A percentile compares a stretch with the other conserved stretches of the same genome.
Conservation (phyloP, 1,140 invertebrate species). For the Drosophila grimshawi region DNA sequence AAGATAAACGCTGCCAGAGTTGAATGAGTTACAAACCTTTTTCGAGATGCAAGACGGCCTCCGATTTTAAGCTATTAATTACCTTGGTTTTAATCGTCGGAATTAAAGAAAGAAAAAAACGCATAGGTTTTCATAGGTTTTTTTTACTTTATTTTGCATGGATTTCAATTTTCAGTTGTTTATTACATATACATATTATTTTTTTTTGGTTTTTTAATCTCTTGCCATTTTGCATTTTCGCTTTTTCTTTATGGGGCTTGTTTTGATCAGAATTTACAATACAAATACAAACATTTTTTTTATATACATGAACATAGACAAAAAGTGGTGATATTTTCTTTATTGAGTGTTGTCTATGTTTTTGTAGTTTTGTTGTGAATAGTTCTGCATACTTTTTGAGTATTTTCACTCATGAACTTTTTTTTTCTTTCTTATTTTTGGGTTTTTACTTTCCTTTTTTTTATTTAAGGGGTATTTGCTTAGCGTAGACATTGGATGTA, state of each 20-base stretch:
- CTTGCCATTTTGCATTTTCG: conserved; percentile 13
- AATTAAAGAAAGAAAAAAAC: not conserved
- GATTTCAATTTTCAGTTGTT: not conserved
- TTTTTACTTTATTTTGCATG: conserved; percentile 14
- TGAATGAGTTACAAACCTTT: too few relatives aligned
- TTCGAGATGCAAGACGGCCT: too few relatives aligned
- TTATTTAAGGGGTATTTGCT: conserved; percentile 39
- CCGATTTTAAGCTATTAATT: too few relatives aligned
- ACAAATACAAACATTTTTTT: conserved; percentile 22
- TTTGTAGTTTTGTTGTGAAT: not conserved
- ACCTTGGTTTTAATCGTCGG: too few relatives aligned
- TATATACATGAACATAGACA: conserved; percentile 35
- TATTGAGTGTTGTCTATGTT: conserved; percentile 2
- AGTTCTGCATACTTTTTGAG: conserved; percentile 24
- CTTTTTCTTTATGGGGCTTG: conserved; percentile 11
- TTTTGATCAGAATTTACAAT: conserved; percentile 40
- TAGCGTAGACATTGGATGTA: conserved; percentile 78
- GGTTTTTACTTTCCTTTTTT: conserved; percentile 18
- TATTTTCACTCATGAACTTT: conserved; percentile 30
- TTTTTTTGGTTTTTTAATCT: conserved; percentile 21
- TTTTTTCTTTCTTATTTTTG: conserved; percentile 3
- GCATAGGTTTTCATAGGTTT: not conserved
- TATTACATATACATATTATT: conserved; percentile 57
- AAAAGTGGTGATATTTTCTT: conserved; percentile 2
- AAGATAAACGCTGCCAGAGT: too few relatives aligned